A percentile compares a stretch with the other conserved stretches of the same genome.
Conservation (phyloP, 2,113 vertebrate species). For the Papio anubis region DNA sequence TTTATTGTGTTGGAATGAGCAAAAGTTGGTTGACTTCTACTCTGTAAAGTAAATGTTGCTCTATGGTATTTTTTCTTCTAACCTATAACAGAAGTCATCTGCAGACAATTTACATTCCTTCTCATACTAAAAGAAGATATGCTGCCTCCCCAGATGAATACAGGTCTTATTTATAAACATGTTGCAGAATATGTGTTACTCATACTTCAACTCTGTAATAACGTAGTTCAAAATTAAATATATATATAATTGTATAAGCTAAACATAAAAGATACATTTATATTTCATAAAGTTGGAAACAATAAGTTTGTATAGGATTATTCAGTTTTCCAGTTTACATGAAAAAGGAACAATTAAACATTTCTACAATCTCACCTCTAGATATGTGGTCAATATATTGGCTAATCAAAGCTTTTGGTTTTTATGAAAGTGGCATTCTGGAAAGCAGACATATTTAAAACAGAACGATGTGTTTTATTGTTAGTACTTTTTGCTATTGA, state of each 20-base stretch:
- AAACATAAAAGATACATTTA: constrained; percentile 51
- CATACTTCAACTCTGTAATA: not conserved
- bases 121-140: constrained; percentile 72
- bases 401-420: constrained; percentile 10
- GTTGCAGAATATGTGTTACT: constrained; percentile 57
- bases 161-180: constrained; percentile 76
- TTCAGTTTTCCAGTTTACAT: constrained; percentile 63
- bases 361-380: not conserved
- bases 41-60: constrained; percentile 78
- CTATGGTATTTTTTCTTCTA: constrained; percentile 61
- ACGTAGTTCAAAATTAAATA: not conserved
- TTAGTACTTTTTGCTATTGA: not conserved
- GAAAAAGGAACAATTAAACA: constrained; percentile 63
- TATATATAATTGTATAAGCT: not conserved
- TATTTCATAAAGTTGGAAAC: constrained; percentile 73
- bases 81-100: constrained; percentile 79
- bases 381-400: constrained; percentile 62
- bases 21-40: constrained; percentile 75
- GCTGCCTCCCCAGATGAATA: constrained; percentile 69
- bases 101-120: constrained; percentile 79
- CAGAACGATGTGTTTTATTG: not conserved
- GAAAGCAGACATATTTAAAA: not conserved
- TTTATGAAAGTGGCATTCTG: not conserved
- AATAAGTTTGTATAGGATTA: constrained; percentile 62
- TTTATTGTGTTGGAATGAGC: constrained; percentile 71